These are phyloP conservation scores for Apistogramma diplotaenia DNA, from an alignment of 2,113 vertebrate genomes.

Conservation along the genomic window DNA sequence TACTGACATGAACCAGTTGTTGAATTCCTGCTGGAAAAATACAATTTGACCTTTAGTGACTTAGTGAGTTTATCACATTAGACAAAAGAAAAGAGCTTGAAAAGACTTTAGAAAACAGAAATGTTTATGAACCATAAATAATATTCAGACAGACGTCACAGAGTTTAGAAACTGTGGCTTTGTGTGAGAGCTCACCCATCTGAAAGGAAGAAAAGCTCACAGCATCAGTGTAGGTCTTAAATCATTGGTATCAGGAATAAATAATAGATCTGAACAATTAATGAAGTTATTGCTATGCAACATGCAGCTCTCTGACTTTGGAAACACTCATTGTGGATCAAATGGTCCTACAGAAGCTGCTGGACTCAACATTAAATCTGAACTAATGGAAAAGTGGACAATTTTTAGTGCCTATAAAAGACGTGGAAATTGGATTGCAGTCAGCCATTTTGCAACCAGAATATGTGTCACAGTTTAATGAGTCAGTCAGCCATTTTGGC, in stretches of 20 bases:
- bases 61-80: background rate
- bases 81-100: background rate
- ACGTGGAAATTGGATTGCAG: conserved; percentile 14
- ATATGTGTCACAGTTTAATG: conserved; percentile 49
- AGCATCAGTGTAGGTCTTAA: background rate
- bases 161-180: background rate
- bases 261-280: background rate
- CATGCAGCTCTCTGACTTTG: background rate
- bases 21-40: background rate
- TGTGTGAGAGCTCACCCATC: background rate
- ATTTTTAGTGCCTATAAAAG: conserved; percentile 24
- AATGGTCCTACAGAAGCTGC: background rate
- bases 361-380: background rate
- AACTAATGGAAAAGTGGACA: background rate
- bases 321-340: background rate
- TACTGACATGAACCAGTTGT: background rate
- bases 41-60: background rate
- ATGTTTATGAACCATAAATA: background rate
- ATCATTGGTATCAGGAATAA: background rate
- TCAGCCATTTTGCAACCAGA: conserved; percentile 56
- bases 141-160: background rate
- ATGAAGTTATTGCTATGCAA: background rate
- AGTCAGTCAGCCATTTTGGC: conserved; percentile 62
- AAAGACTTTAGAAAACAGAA: background rate
- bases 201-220: background rate